A percentile compares a stretch with the other conserved stretches of the same genome.
Evolutionary conservation across 1,140 invertebrate genomes (phyloP).

Genomic region (Pseudachorutes palmiensis): DNA sequence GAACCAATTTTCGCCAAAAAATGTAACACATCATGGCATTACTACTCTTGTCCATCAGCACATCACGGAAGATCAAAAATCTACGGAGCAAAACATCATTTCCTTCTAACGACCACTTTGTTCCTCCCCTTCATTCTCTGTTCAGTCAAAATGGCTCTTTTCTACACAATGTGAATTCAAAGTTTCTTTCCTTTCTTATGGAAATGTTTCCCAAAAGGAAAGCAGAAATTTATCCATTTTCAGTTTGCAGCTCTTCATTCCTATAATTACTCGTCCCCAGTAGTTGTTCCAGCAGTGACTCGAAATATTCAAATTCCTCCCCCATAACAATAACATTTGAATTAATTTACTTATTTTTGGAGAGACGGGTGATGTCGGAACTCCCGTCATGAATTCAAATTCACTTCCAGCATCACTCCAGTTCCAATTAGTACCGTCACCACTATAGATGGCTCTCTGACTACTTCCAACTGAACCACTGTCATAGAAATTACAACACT

Average conservation of each 20-base stretch:
- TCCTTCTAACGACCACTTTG: too few relatives aligned
- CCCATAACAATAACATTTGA: not conserved
- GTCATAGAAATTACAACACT: slow-evolving; percentile 28
- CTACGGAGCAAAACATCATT: too few relatives aligned
- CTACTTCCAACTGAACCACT: slow-evolving; percentile 1
- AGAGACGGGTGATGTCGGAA: slow-evolving; percentile 2
- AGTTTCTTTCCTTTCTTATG: too few relatives aligned
- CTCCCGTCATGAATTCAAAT: slow-evolving; percentile 36
- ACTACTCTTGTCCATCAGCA: too few relatives aligned
- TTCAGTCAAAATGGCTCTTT: too few relatives aligned
- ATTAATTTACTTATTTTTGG: slow-evolving; percentile 1
- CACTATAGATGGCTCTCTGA: not conserved
- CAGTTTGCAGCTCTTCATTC: not conserved
- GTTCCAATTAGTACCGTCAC: slow-evolving; percentile 21
- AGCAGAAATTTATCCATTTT: not conserved
- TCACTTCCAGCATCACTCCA: slow-evolving; percentile 39
- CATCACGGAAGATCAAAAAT: too few relatives aligned
- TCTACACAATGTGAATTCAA: too few relatives aligned
- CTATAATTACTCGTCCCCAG: not conserved
- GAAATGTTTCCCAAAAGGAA: too few relatives aligned
- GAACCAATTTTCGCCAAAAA: too few relatives aligned
- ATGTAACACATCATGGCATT: too few relatives aligned
- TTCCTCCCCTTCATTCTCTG: too few relatives aligned
- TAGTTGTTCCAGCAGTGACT: not conserved
- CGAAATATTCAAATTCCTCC: not conserved